Base-by-base conservation (phyloP, 1,140 invertebrate genomes). In the Homalodisca vitripennis region DNA sequence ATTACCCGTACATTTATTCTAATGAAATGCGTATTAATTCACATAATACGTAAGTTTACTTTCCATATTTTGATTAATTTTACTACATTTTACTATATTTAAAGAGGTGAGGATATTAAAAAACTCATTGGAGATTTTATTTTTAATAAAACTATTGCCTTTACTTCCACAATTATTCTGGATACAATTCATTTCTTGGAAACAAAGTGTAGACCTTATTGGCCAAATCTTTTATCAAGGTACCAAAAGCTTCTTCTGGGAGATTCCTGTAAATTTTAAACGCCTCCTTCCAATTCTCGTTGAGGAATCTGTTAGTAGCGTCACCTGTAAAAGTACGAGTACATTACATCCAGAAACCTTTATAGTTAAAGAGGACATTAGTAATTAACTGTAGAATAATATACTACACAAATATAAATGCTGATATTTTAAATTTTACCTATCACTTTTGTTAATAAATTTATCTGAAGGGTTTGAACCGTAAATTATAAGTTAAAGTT, bases 241-340 rank as follows among this genome's bases (percentile, higher is more conserved):
- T 48, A n/a, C 20, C 30, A 13, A 75, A 68, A 0, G 85, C 84
- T 66, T 87, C 81, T 72, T 88, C 84, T 70, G 88, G 87, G 0
- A 86, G 81, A 6, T 80, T 78, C 72, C 86, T 85, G 30, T 89
- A 74, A 75, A 89, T 88, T 65, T 85, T 85, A 73, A 88, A 88
- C 0, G 89, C 81, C 1, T 85, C 77, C 22, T 87, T 83, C 62
- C 86, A 85, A 73, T 90, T 89, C 17, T 87, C 83, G 71, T 89
- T 88, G 0, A 90, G 77, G 75, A 90, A 88, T 14, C 79, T 80
- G 48, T 82, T 80, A 69, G 81, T 79, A 71, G 79, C 75, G 27
- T 77, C 71, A 30, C 78, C 81, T 82, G 60, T 73, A 64, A 64
- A 75, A 60, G n/a, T n/a, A n/a, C n/a, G n/a, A n/a, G n/a, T n/a